phyloP scores from a whole-genome alignment of 1,140 invertebrate species.

The Bombus consobrinus region DNA sequence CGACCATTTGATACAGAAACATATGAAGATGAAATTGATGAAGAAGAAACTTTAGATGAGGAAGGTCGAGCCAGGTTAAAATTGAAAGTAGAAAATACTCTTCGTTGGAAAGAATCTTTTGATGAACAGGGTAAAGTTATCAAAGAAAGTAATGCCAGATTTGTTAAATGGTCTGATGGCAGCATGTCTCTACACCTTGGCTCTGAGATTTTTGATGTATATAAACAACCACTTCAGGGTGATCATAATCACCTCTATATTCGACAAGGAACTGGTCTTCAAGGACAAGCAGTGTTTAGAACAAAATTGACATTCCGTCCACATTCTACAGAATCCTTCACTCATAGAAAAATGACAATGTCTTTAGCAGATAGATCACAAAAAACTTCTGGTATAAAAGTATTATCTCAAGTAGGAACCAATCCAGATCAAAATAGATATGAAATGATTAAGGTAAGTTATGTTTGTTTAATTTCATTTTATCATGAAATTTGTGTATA shows the following conservation, averaged over 20 bases:
- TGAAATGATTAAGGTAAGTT: constrained; percentile 92
- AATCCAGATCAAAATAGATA: constrained; percentile 96
- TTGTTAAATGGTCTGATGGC: constrained; percentile 99
- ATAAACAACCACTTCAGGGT: constrained; percentile 93
- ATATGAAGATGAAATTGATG: constrained; percentile 99
- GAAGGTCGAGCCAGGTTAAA: constrained; percentile 97
- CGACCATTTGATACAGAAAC: constrained; percentile 96
- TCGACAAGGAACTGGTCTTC: constrained; percentile 97
- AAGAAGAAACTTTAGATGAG: constrained; percentile 98
- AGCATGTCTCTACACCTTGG: constrained; percentile 98
- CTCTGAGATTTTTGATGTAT: constrained; percentile 98
- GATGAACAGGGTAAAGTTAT: constrained; percentile 92
- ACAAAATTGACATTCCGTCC: constrained; percentile 98
- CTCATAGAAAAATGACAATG: constrained; percentile 99
- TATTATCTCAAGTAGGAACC: constrained; percentile 95
- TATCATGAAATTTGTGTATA: not conserved
- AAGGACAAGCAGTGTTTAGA: constrained; percentile 98
- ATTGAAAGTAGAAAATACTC: constrained; percentile 98
- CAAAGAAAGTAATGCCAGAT: constrained; percentile 97
- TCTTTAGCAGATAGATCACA: constrained; percentile 98
- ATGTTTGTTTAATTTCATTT: constrained; percentile 7
- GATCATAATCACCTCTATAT: constrained; percentile 92
- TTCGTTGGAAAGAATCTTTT: constrained; percentile 95
- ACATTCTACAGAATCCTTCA: constrained; percentile 99
- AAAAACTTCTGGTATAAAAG: constrained; percentile 98